Base-by-base conservation (phyloP, 2,113 vertebrate genomes). In the Dipodomys ordii region DNA sequence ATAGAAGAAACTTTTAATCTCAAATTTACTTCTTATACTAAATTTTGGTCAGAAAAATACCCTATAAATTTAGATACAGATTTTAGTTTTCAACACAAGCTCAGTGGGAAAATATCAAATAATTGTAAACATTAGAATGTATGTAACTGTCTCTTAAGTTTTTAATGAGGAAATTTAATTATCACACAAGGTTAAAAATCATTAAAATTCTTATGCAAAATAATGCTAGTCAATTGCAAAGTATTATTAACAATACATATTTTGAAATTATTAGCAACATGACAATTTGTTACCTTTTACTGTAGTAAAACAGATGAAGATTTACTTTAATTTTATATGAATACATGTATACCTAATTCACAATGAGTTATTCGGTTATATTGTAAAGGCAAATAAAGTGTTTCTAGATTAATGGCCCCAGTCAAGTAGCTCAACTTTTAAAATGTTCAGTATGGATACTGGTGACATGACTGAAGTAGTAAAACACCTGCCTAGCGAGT, bases 81-180 rank as follows among this genome's bases (percentile, higher is more conserved):
- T 28, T 88, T 72, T 4, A 92, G 46, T 89, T 87, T 4, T 90
- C 12, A 81, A 64, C 35, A 68, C 76, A 87, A 81, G 1, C 19
- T 88, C 89, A 27, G 3, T 65, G 30, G 13, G 2, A 64, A 86
- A 10, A 79, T 86, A 93, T 2, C 6, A 90, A 90, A 83, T 71
- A 83, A 90, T 83, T 83, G 86, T 68, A 92, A 93, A 85, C 18
- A 76, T 81, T 62, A 60, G 11, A 78, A 68, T 78, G 5, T 10
- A 57, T 94, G 82, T 74, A 65, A 92, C 62, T 93, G 7, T 1
- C 3, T 49, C 13, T 71, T 87, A 23, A 7, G 27, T 6, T 78
- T 81, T 15, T 72, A 80, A 80, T 64, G 13, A 94, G 72, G 94
- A 64, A 83, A 72, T 92, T 16, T 91, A 89, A 91, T 44, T 88